Base-by-base conservation (phyloP, 2,888 invertebrate species). In the Luperina testacea region DNA sequence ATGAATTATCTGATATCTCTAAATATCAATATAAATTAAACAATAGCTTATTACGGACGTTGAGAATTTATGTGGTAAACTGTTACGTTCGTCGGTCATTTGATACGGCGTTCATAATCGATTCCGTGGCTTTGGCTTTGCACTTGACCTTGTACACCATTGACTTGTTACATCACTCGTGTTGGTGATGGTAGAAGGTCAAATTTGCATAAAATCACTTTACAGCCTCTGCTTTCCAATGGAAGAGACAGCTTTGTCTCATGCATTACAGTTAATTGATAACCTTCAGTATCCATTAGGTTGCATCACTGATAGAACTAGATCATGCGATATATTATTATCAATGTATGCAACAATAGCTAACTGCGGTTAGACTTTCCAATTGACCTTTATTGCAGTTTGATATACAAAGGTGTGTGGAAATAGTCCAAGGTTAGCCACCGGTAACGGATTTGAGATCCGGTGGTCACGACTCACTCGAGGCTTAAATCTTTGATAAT, bases 381-480 rank as follows among this genome's bases (percentile, higher is more conserved):
- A 95, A 93, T 92, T 96, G 96, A 96, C 96, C 96, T 96, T 96
- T 95, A 90, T 83, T 88, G 88, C 86, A 89, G 90, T 90, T 86
- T 74, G 32, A 32, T 70, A 75, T 72, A 87, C 90, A 94, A 93
- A 95, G 95, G 92, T 93, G 93, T 91, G 91, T 95, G 92, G 92
- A 95, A 93, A 95, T 96, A 95, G 96, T 93, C 95, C 96, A 96
- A 96, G 96, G 96, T 93, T 94, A 92, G 91, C 94, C 89, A 92
- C 93, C 89, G 90, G 91, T 94, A 92, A 94, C 95, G 94, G 95
- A 95, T 94, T 95, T 93, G 88, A 94, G 94, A 95, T 95, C 95
- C 94, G 94, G 93, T 90, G 93, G 95, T 96, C 96, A 96, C 96
- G 96, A 96, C 90, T 92, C 83, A 88, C 88, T 91, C 88, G 85